These are phyloP conservation scores for human (Homo sapiens) DNA, from an alignment of 2,113 vertebrate species.

Conservation along the genomic window GRCh38 chr9:121375501-121376000, in stretches of 20 bases:
- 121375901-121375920: neutral
- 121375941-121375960: neutral
- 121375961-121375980: neutral
- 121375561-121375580: neutral
- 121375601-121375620: neutral
- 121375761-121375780: neutral
- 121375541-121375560: neutral
- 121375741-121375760: neutral
- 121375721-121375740: neutral
- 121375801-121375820: neutral
- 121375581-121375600: neutral
- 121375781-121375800: neutral
- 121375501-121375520: neutral
- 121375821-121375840: neutral
- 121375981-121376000: neutral
- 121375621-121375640: neutral
- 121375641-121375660: neutral
- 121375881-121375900: neutral
- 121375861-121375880: neutral
- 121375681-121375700: neutral
- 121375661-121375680: neutral
- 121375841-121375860: neutral
- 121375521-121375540: constrained; percentile 16
- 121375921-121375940: neutral
- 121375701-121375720: neutral